Evolutionary conservation across 1,140 invertebrate species (phyloP).

Genomic region (Cotesia typhae): DNA sequence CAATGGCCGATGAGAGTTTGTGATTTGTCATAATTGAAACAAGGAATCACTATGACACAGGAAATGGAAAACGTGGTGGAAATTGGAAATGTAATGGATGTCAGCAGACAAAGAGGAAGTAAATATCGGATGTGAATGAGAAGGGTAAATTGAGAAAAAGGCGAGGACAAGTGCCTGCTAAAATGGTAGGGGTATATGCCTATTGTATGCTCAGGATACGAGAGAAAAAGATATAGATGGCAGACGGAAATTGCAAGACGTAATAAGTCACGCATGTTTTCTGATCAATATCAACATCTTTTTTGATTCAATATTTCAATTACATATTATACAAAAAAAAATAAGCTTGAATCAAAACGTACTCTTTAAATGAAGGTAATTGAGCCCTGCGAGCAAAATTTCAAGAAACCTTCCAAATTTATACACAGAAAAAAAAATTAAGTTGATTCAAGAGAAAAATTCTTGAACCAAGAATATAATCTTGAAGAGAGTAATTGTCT

Average conservation of each 20-base stretch:
- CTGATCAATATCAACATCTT: conserved; percentile 21
- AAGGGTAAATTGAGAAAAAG: not conserved
- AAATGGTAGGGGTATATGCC: conserved; percentile 14
- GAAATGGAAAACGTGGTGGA: conserved; percentile 66
- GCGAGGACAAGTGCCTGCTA: conserved; percentile 4
- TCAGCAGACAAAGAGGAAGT: conserved; percentile 25
- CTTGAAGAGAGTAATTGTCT: no score
- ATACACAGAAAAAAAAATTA: no score
- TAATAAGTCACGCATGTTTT: conserved; percentile 8
- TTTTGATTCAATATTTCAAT: conserved; percentile 31
- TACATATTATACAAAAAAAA: not conserved
- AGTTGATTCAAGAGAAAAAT: no score
- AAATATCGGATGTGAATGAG: conserved; percentile 32
- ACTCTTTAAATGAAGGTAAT: no score
- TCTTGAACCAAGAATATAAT: no score
- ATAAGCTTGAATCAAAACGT: not conserved
- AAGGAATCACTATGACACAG: conserved; percentile 44
- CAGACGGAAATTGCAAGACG: conserved; percentile 41
- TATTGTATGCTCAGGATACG: not conserved
- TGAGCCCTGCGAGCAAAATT: no score
- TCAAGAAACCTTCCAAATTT: no score
- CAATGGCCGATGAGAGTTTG: conserved; percentile 18
- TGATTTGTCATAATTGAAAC: not conserved
- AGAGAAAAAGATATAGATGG: not conserved
- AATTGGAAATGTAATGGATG: conserved; percentile 66